phyloP scores from a whole-genome alignment of 1,140 invertebrate species.

The Leptinotarsa texana region DNA sequence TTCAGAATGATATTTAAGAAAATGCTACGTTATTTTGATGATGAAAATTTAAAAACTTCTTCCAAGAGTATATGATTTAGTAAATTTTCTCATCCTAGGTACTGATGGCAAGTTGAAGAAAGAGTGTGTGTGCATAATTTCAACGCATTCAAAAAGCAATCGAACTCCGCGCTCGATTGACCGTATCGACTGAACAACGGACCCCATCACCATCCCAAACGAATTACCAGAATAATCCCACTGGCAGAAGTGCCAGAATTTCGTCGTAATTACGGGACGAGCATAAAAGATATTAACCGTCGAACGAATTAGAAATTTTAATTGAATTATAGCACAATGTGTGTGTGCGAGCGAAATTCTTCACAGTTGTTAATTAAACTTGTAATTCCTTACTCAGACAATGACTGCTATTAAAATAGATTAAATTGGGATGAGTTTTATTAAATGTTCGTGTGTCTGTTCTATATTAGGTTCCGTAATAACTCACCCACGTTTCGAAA shows the following conservation, averaged over 20 bases:
- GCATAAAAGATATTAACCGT: constrained; percentile 39
- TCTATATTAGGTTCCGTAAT: constrained; percentile 46
- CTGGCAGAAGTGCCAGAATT: neutral
- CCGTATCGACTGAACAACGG: neutral
- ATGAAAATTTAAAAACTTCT: too few species aligned
- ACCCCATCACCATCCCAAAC: neutral
- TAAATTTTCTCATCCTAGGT: too few species aligned
- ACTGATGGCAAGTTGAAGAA: too few species aligned
- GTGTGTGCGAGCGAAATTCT: constrained; percentile 34
- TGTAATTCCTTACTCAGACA: constrained; percentile 54
- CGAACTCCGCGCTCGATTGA: neutral
- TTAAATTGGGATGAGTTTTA: constrained; percentile 56
- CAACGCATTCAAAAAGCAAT: too few species aligned
- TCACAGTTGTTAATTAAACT: constrained; percentile 54
- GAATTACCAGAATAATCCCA: neutral
- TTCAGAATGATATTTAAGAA: too few species aligned
- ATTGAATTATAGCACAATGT: constrained; percentile 44
- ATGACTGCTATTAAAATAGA: constrained; percentile 55
- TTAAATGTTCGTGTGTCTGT: constrained; percentile 53
- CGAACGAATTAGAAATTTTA: constrained; percentile 47
- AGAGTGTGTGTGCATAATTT: too few species aligned
- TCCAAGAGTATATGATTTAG: too few species aligned
- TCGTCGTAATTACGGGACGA: constrained; percentile 4
- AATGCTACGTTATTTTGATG: too few species aligned
- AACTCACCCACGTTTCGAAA: constrained; percentile 39